Evolutionary conservation across 2,113 vertebrate genomes (phyloP), one percentile per base, ranked within the genome.

Genomic region (rat (Rattus norvegicus)): DNA sequence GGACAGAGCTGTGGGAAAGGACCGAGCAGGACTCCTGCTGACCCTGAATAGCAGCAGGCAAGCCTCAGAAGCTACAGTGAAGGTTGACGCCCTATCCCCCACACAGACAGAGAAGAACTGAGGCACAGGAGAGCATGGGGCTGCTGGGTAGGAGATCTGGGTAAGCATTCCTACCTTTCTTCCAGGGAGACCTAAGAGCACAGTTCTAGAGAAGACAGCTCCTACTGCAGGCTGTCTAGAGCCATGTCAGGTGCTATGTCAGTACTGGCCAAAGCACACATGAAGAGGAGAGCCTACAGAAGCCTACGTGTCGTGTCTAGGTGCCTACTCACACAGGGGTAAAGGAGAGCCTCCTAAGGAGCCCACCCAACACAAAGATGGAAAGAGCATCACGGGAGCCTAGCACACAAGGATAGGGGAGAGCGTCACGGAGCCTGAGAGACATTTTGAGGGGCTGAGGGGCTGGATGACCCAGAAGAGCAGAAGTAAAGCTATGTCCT

Each of bases 111-210:
- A 73, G 10, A 2, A 49, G 0, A 22, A 1, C 59, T 9, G n/a
- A 43, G n/a, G 2, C 22, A 7, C 13, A 10, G 19, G 36, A 14
- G 17, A n/a, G 54, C 49, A 76, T 14, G 1, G 26, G 26, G 6
- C 19, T 16, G 9, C 5, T 10, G 26, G 13, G 1, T 49, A 22
- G 36, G 9, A n/a, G 30, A 36, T 19, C 9, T 26, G 65, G 5
- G 9, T 20, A 0, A 20, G 0, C 5, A 2, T 12, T 1, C 2
- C 69, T 7, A 4, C 26, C 26, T 61, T 19, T 5, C 30, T 52
- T 9, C 22, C 26, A 20, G 28, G 19, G 39, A 1, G 1, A 75
- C 10, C 52, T 16, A 76, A 19, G 1, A 13, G 17, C 0, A 1
- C 49, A 47, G 49, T 36, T 19, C 8, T 1, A 5, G 65, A 22